phyloP scores from a whole-genome alignment of 1,140 invertebrate species.

The Lerema accius region DNA sequence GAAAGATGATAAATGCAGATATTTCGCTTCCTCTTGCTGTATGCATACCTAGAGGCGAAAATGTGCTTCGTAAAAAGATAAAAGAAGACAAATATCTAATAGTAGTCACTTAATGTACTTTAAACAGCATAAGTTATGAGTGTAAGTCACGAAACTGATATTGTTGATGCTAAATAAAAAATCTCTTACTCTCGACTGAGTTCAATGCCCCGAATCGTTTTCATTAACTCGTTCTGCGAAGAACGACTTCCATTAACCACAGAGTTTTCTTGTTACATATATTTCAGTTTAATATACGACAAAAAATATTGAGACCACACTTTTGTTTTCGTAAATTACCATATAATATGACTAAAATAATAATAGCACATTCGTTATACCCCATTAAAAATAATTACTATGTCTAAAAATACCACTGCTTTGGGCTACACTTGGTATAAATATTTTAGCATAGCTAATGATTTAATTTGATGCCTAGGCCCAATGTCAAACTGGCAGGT shows the following conservation, averaged over 20 bases:
- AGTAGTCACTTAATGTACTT: constrained; percentile 11
- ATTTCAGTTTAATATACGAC: too few relatives aligned
- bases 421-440: too few relatives aligned
- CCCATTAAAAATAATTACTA: too few relatives aligned
- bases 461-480: constrained; percentile 19
- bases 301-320: not conserved
- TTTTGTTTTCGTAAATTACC: constrained; percentile 8
- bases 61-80: too few relatives aligned
- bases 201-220: constrained; percentile 73
- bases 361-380: too few relatives aligned
- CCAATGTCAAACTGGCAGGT: constrained; percentile 52
- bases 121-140: constrained; percentile 15
- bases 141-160: constrained; percentile 17
- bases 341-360: too few relatives aligned
- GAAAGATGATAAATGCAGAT: not conserved
- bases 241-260: constrained; percentile 43
- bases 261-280: not conserved
- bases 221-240: constrained; percentile 63
- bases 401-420: too few relatives aligned
- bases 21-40: not conserved
- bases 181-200: constrained; percentile 39
- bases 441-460: constrained; percentile 7
- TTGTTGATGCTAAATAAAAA: constrained; percentile 28
- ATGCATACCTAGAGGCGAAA: not conserved
- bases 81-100: constrained; percentile 19